These are phyloP conservation scores for Synanceia verrucosa DNA, from an alignment of 2,797 vertebrate genomes.

Conservation along the genomic window DNA sequence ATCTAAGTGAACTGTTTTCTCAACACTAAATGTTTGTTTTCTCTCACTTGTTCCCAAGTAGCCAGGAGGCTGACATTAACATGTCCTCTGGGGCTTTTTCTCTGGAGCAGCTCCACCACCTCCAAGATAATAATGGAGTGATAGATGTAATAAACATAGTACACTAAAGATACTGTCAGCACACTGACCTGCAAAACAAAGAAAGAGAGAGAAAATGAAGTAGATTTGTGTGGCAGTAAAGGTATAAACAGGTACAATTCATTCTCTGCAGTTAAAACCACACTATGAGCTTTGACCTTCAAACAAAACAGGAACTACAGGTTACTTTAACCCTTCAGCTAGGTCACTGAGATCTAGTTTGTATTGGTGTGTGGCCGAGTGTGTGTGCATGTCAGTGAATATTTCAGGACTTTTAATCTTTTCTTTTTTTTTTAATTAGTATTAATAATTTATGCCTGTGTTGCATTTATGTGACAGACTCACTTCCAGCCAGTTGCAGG, in stretches of 20 bases:
- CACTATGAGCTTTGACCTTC: conserved; percentile 18
- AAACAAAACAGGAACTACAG: conserved; percentile 10
- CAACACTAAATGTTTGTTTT: conserved; percentile 21
- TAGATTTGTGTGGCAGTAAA: background rate
- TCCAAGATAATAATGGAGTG: conserved; percentile 63
- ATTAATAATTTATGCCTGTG: background rate
- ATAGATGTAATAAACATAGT: conserved; percentile 61
- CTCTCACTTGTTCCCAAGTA: conserved; percentile 80
- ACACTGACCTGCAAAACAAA: conserved; percentile 64
- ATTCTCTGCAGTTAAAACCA: background rate
- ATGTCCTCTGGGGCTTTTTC: conserved; percentile 51
- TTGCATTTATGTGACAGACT: conserved; percentile 19
- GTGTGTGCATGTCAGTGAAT: background rate
- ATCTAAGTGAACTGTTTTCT: background rate
- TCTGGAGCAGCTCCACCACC: conserved; percentile 71
- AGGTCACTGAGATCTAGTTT: conserved; percentile 44
- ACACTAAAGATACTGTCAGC: conserved; percentile 57
- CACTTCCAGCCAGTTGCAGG: conserved; percentile 84
- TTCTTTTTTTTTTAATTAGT: background rate
- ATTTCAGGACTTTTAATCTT: background rate
- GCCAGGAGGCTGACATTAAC: conserved; percentile 75
- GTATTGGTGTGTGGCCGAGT: conserved; percentile 3
- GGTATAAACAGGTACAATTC: background rate
- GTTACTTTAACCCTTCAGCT: conserved; percentile 39
- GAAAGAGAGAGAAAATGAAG: background rate